phyloP scores from a whole-genome alignment of 2,888 invertebrate genomes.

The Zaprionus obscuricornis region DNA sequence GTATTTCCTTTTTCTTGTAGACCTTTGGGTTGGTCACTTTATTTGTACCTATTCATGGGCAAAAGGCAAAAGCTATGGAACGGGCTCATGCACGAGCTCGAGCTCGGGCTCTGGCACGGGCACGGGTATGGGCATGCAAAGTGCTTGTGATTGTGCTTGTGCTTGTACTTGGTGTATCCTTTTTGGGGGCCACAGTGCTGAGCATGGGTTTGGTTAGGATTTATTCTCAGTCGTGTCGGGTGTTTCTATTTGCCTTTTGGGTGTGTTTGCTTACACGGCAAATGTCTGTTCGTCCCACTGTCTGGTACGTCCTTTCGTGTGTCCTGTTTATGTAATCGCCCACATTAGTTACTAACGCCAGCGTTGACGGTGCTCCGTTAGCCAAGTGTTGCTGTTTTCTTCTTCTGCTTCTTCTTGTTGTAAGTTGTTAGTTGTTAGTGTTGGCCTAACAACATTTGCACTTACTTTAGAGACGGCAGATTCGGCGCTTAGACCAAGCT shows the following conservation, averaged over 20 bases:
- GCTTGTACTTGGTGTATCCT: conserved; percentile 51
- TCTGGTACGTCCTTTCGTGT: conserved; percentile 71
- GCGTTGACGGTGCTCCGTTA: conserved; percentile 12
- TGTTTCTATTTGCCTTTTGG: conserved; percentile 65
- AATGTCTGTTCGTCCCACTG: conserved; percentile 29
- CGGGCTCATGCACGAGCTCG: neutral
- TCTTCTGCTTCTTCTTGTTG: conserved; percentile 6
- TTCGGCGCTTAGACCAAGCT: conserved; percentile 18
- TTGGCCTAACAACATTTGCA: conserved; percentile 56
- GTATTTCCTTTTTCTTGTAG: conserved; percentile 65
- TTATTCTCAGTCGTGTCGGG: conserved; percentile 65
- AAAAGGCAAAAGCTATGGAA: conserved; percentile 20
- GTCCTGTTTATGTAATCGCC: conserved; percentile 77
- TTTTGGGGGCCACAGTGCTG: conserved; percentile 34
- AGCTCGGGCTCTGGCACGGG: conserved; percentile 5
- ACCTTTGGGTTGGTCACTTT: conserved; percentile 73
- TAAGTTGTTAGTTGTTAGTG: conserved; percentile 16
- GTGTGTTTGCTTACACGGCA: conserved; percentile 69
- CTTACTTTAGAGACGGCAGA: conserved; percentile 44
- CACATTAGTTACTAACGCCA: conserved; percentile 68
- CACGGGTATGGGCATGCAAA: conserved; percentile 55
- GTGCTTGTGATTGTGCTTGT: conserved; percentile 62
- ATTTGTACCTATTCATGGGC: conserved; percentile 65
- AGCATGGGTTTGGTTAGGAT: conserved; percentile 66
- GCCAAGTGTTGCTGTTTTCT: conserved; percentile 10